Base-by-base conservation (phyloP, 1,140 invertebrate species). In the Brachionus sp. region DNA sequence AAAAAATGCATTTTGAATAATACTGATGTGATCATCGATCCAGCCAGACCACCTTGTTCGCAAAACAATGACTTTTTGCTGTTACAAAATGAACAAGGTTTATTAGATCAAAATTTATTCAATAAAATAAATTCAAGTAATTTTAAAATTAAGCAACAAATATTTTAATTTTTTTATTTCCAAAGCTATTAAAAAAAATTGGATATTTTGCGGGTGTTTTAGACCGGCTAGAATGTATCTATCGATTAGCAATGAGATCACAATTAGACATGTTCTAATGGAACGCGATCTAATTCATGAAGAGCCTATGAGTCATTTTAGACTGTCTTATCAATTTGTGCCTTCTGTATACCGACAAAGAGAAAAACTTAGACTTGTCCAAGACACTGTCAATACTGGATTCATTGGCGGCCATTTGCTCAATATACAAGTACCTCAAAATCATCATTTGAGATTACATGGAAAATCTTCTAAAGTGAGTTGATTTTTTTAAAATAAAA, bases 61-160 rank as follows among this genome's bases (percentile, higher is more conserved):
- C 77, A 62, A 23, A 42, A 19, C 29, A 80, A 80, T 44, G 77
- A 80, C 16, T 44, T 62, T 66, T 37, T 80, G 12, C 23, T 80
- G 50, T 25, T 80, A 10, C n/a, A 42, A 35, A 80, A 80, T 35
- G 50, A 80, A 44, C 53, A 16, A 25, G 77, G 75, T 9, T 57
- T 10, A 6, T 12, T 78, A n/a, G 46, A 62, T 37, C 39, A 53
- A 10, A 39, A n/a, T 39, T 16, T 70, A 0, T 70, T 39, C 39
- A 57, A 80, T 19, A 53, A 80, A 57, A 57, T 80, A 39, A 66
- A 62, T 46, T 75, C 70, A 46, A 75, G 70, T 75, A 46, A 73
- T 75, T 46, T 25, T 23, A 46, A 75, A 23, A 19, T 19, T 25
- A 12, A 44, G 39, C 6, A 44, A 75, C 10, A 23, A 75, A 10